A percentile compares a stretch with the other conserved stretches of the same genome.
These are phyloP conservation scores for Urosaurus nigricauda DNA, from an alignment of 2,797 vertebrate species.

Conservation along the genomic window DNA sequence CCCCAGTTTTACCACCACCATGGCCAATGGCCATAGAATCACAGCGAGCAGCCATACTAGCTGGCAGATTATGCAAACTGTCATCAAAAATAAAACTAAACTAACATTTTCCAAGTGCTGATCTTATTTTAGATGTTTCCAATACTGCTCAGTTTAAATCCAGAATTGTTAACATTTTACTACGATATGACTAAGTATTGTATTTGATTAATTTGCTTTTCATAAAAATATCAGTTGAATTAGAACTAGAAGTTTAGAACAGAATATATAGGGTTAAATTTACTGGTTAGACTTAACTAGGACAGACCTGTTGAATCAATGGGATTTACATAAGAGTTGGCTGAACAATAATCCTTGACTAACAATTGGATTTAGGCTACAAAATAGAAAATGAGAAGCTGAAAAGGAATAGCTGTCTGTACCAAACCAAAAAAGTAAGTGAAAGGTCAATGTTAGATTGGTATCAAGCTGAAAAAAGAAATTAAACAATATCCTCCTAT, in stretches of 20 bases:
- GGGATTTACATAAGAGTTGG: too few relatives aligned
- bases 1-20: too few relatives aligned
- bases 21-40: too few relatives aligned
- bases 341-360: too few relatives aligned
- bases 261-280: too few relatives aligned
- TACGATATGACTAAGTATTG: not conserved
- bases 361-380: too few relatives aligned
- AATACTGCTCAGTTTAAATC: not conserved
- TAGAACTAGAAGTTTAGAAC: not conserved
- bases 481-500: slow-evolving; percentile 1
- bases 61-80: too few relatives aligned
- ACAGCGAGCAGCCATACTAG: too few relatives aligned
- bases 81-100: not conserved
- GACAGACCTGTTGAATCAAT: too few relatives aligned
- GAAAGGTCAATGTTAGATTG: not conserved
- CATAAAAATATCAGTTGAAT: not conserved
- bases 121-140: not conserved
- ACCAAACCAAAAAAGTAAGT: slow-evolving; percentile 31
- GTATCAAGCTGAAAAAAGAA: not conserved
- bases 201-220: not conserved
- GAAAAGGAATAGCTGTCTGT: not conserved
- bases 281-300: too few relatives aligned
- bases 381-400: slow-evolving; percentile 22
- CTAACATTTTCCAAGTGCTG: too few relatives aligned
- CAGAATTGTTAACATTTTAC: not conserved